These are phyloP conservation scores for Helogale parvula DNA, from an alignment of 2,113 vertebrate genomes.

Conservation along the genomic window DNA sequence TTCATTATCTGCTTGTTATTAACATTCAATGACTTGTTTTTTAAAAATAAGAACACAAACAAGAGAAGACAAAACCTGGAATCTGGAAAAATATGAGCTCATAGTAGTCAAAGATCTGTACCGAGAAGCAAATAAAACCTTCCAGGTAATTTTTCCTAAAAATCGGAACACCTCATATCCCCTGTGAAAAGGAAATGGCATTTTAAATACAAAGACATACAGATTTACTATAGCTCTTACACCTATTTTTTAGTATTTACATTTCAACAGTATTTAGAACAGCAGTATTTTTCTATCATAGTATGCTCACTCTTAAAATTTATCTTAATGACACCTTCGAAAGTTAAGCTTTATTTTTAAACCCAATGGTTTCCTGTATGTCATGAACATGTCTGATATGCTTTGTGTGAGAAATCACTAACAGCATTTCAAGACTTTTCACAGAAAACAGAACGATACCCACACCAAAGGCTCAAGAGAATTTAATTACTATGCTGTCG, in stretches of 20 bases:
- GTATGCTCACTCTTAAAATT: slow-evolving; percentile 35
- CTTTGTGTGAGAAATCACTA: background rate
- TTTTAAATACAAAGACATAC: background rate
- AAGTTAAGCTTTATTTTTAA: slow-evolving; percentile 50
- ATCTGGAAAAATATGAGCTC: background rate
- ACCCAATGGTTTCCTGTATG: background rate
- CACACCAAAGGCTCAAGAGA: background rate
- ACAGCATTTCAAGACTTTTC: background rate
- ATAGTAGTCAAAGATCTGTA: background rate
- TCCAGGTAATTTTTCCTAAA: background rate
- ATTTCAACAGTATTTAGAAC: slow-evolving; percentile 38
- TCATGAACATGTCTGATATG: background rate
- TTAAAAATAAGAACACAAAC: background rate
- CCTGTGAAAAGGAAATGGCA: slow-evolving; percentile 8
- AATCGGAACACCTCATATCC: background rate
- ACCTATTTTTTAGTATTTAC: slow-evolving; percentile 21
- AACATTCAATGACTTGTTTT: background rate
- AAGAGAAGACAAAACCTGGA: slow-evolving; percentile 4
- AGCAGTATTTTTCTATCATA: background rate
- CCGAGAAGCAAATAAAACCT: background rate
- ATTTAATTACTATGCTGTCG: background rate
- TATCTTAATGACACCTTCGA: slow-evolving; percentile 40
- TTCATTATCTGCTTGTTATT: slow-evolving; percentile 44
- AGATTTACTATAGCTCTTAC: background rate
- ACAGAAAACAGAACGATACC: slow-evolving; percentile 6